phyloP scores from a whole-genome alignment of 2,888 invertebrate genomes.

The Spatulosminthurus flaviceps region DNA sequence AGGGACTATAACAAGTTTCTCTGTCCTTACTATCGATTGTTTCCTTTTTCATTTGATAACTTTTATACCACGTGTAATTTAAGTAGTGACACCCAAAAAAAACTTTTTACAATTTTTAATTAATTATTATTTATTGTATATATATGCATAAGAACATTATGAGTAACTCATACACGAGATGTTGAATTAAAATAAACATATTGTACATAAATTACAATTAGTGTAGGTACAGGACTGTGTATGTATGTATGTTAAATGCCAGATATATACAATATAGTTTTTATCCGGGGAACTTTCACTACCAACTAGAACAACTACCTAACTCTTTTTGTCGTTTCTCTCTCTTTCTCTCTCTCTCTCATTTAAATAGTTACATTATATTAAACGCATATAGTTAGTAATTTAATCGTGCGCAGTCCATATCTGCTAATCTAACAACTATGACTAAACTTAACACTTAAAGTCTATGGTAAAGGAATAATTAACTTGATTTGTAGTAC shows the following conservation, averaged over 20 bases:
- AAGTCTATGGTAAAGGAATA: not conserved
- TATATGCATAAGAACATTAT: too few relatives aligned
- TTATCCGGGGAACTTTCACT: constrained; percentile 21
- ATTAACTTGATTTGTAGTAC: constrained; percentile 33
- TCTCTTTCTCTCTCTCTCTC: too few relatives aligned
- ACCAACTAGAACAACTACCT: not conserved
- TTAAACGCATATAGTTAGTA: not conserved
- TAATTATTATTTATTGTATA: too few relatives aligned
- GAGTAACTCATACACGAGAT: not conserved
- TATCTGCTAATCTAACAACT: not conserved
- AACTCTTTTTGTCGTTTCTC: not conserved
- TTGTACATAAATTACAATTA: not conserved
- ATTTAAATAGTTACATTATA: too few relatives aligned
- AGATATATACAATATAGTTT: not conserved
- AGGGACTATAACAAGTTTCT: constrained; percentile 31
- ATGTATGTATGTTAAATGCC: not conserved
- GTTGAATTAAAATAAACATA: not conserved
- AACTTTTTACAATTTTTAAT: constrained; percentile 14
- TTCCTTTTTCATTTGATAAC: not conserved
- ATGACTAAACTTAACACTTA: constrained; percentile 10
- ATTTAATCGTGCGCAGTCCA: not conserved
- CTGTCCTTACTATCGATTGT: constrained; percentile 18
- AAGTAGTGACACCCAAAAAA: not conserved
- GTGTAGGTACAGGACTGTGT: constrained; percentile 14
- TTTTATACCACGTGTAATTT: not conserved